phyloP scores from a whole-genome alignment of 2,797 vertebrate species.

The Podarcis lilfordi region DNA sequence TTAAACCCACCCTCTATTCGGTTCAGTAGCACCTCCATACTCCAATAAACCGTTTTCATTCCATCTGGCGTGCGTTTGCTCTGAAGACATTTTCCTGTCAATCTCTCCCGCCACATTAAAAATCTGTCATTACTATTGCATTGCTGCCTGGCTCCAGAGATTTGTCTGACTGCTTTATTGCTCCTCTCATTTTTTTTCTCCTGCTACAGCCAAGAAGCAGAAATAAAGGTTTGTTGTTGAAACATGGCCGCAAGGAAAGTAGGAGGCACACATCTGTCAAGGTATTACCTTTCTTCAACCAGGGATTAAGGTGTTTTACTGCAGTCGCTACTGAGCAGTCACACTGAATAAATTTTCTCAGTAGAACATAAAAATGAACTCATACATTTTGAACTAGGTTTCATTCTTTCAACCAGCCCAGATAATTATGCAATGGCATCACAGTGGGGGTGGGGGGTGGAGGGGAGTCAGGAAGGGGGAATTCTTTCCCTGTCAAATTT shows the following conservation, averaged over 20 bases:
- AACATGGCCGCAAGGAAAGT: slow-evolving; percentile 90
- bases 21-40: slow-evolving; percentile 89
- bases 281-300: slow-evolving; percentile 94
- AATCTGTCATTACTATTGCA: slow-evolving; percentile 86
- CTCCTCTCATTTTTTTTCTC: slow-evolving; percentile 80
- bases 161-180: slow-evolving; percentile 88
- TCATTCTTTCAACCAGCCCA: slow-evolving; percentile 77
- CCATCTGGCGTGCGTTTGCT: slow-evolving; percentile 97
- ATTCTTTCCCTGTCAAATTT: slow-evolving; percentile 60
- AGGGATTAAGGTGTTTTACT: slow-evolving; percentile 90
- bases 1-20: slow-evolving; percentile 74
- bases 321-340: slow-evolving; percentile 83
- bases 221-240: slow-evolving; percentile 85
- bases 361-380: slow-evolving; percentile 85
- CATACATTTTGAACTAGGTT: slow-evolving; percentile 80
- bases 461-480: slow-evolving; percentile 59
- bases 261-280: slow-evolving; percentile 93
- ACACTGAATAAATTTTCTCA: slow-evolving; percentile 87
- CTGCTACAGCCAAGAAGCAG: slow-evolving; percentile 82
- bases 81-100: slow-evolving; percentile 96
- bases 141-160: slow-evolving; percentile 89
- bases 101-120: slow-evolving; percentile 94
- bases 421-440: slow-evolving; percentile 76
- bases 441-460: slow-evolving; percentile 57
- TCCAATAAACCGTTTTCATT: slow-evolving; percentile 97